phyloP scores from a whole-genome alignment of 2,113 vertebrate genomes.

The Ivindomyrus marchei region DNA sequence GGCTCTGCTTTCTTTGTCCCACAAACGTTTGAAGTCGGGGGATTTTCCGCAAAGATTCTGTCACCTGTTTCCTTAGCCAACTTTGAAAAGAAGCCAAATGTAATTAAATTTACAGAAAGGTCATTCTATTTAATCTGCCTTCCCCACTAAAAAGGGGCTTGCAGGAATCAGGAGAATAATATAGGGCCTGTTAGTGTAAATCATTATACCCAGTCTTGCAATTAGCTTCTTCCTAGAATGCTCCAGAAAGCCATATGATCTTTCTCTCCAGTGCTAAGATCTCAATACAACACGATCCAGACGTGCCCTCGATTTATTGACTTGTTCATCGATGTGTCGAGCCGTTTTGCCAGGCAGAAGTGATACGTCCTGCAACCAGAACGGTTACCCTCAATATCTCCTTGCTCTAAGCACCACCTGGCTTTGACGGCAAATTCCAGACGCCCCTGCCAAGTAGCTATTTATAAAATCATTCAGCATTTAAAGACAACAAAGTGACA shows the following conservation, averaged over 20 bases:
- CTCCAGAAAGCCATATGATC: background rate
- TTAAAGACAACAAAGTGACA: background rate
- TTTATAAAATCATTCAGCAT: background rate
- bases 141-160: background rate
- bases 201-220: background rate
- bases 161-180: background rate
- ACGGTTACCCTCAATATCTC: background rate
- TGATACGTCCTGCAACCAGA: background rate
- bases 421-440: background rate
- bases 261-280: background rate
- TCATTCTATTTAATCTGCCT: background rate
- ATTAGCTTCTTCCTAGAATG: background rate
- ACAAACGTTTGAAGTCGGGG: background rate
- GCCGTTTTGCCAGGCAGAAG: background rate
- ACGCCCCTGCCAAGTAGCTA: background rate
- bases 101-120: constrained; percentile 3
- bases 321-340: background rate
- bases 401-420: background rate
- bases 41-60: background rate
- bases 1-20: background rate
- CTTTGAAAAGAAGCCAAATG: background rate
- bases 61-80: background rate
- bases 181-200: background rate
- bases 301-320: background rate
- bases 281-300: background rate